These are phyloP conservation scores for Hoplodrina ambigua DNA, from an alignment of 2,888 invertebrate species.

Conservation along the genomic window DNA sequence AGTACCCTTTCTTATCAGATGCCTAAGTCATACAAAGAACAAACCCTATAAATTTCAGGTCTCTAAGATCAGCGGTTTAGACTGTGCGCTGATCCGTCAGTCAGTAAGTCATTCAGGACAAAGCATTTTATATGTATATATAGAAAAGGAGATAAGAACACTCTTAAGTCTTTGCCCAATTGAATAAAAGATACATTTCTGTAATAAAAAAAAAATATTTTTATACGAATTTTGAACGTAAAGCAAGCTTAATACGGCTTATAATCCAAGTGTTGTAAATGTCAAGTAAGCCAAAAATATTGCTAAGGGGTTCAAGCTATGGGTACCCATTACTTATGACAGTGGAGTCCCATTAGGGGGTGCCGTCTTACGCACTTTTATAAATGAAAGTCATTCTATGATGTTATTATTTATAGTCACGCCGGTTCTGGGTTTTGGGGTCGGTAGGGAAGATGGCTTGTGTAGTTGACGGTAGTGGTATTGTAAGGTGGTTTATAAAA, in stretches of 20 bases:
- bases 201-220: background rate
- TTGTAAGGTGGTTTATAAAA: no score
- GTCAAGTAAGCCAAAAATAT: constrained; percentile 53
- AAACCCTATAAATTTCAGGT: no score
- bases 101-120: no score
- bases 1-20: no score
- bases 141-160: no score
- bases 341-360: constrained; percentile 41
- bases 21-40: no score
- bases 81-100: no score
- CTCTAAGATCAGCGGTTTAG: no score
- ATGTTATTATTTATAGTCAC: constrained; percentile 50
- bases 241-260: constrained; percentile 27
- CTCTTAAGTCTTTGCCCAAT: no score
- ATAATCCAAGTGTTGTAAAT: constrained; percentile 43
- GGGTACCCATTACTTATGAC: constrained; percentile 55
- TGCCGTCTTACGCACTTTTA: constrained; percentile 56
- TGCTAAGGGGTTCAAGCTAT: constrained; percentile 34
- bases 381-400: constrained; percentile 57
- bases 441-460: background rate
- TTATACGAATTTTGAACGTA: constrained; percentile 2
- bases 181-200: background rate
- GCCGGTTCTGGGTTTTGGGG: background rate
- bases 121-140: no score
- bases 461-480: background rate